Evolutionary conservation across 1,140 invertebrate species (phyloP), one percentile per base, ranked within the genome.

Genomic region (Apocrypta bakeri): DNA sequence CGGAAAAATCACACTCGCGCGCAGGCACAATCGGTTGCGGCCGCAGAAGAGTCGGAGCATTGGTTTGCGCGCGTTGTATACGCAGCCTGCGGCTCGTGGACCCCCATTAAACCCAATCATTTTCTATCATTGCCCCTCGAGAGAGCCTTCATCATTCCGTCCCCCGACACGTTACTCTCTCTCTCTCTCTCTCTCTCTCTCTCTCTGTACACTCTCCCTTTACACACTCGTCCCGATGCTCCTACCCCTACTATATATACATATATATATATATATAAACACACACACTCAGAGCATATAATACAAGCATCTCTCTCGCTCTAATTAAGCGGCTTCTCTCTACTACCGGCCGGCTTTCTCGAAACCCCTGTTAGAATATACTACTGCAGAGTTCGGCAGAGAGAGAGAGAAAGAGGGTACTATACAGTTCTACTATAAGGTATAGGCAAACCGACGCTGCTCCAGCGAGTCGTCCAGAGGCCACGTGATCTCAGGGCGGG

Each of bases 401-500:
- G 31, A 69, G 37, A 48, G 33, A 17, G 25, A 56, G 66, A 48
- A 33, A 69, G 48, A 63, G 42, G 12, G 68, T 63, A 68, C 1
- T 24, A 21, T 1, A 7, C 11, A 56, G 48, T n/a, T 7, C 40
- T 42, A 12, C 33, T 42, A 42, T 14, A 42, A 7, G 11, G 48
- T 56, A 56, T 2, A 17, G 48, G 48, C 48, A 17, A 56, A 56
- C 69, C 63, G 63, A 29, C 63, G 27, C 63, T 66, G 63, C 63
- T 66, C 63, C 63, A 12, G 66, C 40, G 82, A 79, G 69, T 69
- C 12, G 68, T 64, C 76, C 81, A 73, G 25, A 78, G 84, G 87
- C 90, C 91, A 90, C 90, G 91, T 91, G 91, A 92, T 84, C 87
- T 83, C 0, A 84, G 87, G 88, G 90, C 90, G 90, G 90, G 90